phyloP scores from a whole-genome alignment of 2,113 vertebrate species.

The Corydoras sp. region DNA sequence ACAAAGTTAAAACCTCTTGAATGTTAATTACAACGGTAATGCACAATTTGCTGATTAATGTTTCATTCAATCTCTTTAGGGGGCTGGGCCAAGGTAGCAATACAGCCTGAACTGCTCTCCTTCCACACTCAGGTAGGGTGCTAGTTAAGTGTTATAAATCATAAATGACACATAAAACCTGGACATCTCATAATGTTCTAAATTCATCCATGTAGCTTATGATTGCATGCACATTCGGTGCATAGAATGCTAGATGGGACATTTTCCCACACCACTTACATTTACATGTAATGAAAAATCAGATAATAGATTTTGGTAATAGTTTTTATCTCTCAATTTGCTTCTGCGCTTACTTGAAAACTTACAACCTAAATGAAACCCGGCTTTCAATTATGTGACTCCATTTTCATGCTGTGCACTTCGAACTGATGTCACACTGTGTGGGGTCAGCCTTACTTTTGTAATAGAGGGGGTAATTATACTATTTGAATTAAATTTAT shows the following conservation, averaged over 20 bases:
- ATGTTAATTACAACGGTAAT: conserved; percentile 93
- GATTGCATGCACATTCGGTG: background rate
- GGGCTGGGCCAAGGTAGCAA: conserved; percentile 42
- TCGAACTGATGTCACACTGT: too few relatives aligned
- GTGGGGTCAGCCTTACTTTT: too few relatives aligned
- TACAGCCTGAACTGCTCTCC: conserved; percentile 35
- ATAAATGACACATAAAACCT: conserved; percentile 4
- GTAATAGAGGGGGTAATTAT: too few relatives aligned
- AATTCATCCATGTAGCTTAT: background rate
- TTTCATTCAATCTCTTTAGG: conserved; percentile 71
- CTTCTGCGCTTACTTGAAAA: too few relatives aligned
- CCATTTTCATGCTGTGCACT: too few relatives aligned
- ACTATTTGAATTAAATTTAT: too few relatives aligned
- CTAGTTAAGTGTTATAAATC: conserved; percentile 14
- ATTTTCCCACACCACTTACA: too few relatives aligned
- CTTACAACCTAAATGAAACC: too few relatives aligned
- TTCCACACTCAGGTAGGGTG: conserved; percentile 21
- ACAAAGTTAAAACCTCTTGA: conserved; percentile 89
- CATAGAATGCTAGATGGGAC: too few relatives aligned
- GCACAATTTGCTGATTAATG: conserved; percentile 99
- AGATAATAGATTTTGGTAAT: too few relatives aligned
- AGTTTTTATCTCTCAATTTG: too few relatives aligned
- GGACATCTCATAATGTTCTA: background rate
- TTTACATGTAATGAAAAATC: background rate
- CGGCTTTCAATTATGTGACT: too few relatives aligned